Evolutionary conservation across 2,888 invertebrate genomes (phyloP).

Genomic region (Torymus tubicola): DNA sequence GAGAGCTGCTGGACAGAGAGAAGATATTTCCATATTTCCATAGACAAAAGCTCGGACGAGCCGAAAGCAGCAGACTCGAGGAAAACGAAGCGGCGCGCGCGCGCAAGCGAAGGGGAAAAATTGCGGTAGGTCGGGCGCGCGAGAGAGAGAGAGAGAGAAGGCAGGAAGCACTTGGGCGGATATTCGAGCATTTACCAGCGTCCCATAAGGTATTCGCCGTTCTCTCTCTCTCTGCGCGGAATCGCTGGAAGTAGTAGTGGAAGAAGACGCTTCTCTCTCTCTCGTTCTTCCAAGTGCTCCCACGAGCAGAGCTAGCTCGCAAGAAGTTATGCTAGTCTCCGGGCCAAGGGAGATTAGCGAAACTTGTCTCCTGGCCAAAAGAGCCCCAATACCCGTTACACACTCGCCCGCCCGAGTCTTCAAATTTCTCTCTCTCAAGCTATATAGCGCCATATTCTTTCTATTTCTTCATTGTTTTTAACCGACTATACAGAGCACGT

Average conservation of each 20-base stretch:
- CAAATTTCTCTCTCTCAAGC: not conserved
- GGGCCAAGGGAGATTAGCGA: constrained; percentile 68
- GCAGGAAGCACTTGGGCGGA: constrained; percentile 62
- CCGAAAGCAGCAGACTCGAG: not conserved
- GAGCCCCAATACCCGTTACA: constrained; percentile 65
- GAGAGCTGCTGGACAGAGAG: constrained; percentile 48
- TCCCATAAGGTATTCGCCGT: constrained; percentile 65
- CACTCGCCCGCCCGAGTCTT: constrained; percentile 40
- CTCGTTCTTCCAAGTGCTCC: not conserved
- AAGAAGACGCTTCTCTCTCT: not conserved
- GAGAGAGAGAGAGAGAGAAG: constrained; percentile 11
- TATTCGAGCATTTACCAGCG: constrained; percentile 63
- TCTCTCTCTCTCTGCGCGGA: not conserved
- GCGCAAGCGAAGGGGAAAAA: constrained; percentile 2
- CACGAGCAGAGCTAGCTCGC: constrained; percentile 53
- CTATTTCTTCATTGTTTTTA: too few species aligned
- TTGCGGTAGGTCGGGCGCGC: too few species aligned
- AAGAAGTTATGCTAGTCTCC: constrained; percentile 64
- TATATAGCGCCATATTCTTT: too few species aligned
- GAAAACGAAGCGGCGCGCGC: constrained; percentile 14
- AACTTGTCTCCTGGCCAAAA: constrained; percentile 69
- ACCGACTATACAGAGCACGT: too few species aligned
- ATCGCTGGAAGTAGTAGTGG: not conserved
- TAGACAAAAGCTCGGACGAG: constrained; percentile 50
- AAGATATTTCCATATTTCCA: constrained; percentile 52